These are phyloP conservation scores for Patiria pectinifera DNA, from an alignment of 53 echinoderm and acorn worm species.

Conservation along the genomic window DNA sequence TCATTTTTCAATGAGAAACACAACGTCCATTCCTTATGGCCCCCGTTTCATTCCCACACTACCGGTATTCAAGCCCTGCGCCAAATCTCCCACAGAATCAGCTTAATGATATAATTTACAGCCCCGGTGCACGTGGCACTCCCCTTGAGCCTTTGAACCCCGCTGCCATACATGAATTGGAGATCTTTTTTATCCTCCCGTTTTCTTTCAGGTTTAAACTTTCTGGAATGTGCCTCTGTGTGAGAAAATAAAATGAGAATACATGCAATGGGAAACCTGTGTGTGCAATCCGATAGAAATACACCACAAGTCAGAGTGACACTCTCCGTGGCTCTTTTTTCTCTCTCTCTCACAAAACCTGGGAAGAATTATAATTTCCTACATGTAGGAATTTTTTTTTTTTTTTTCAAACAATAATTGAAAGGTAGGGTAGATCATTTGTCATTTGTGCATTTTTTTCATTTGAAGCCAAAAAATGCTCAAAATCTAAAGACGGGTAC, in stretches of 20 bases:
- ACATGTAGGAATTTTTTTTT: too few relatives aligned
- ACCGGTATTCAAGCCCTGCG: not conserved
- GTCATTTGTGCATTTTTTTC: too few relatives aligned
- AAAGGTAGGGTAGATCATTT: too few relatives aligned
- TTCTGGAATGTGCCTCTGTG: conserved; percentile 2
- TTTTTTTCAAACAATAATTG: too few relatives aligned
- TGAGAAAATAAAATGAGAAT: not conserved
- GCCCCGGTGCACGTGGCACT: conserved; percentile 12
- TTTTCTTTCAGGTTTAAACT: conserved; percentile 4
- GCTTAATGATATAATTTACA: conserved; percentile 57
- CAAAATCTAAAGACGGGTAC: too few relatives aligned
- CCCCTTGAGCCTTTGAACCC: not conserved
- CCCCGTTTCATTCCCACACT: conserved; percentile 40
- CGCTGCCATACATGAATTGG: not conserved
- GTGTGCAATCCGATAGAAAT: not conserved
- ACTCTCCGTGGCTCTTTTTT: too few relatives aligned
- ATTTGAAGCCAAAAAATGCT: too few relatives aligned
- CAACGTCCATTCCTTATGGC: not conserved
- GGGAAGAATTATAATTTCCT: too few relatives aligned
- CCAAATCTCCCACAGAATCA: not conserved
- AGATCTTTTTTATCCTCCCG: not conserved
- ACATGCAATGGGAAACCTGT: not conserved
- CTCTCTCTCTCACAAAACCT: too few relatives aligned
- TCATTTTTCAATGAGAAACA: not conserved
- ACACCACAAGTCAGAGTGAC: not conserved